Evolutionary conservation across 2,113 vertebrate genomes (phyloP).

Genomic region (Calypte anna): DNA sequence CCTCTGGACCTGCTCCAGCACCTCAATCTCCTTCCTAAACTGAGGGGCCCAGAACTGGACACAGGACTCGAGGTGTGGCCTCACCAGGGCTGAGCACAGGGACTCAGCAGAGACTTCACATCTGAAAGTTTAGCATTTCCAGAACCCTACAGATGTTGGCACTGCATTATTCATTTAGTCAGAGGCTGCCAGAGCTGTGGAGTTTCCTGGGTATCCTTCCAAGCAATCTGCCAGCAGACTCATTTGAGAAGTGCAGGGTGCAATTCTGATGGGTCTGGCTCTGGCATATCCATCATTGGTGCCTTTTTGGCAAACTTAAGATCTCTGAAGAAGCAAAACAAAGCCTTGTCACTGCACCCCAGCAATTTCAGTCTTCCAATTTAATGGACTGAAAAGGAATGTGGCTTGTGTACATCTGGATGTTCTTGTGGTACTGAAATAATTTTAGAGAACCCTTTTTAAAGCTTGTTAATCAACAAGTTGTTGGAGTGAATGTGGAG

Average conservation of each 20-base stretch:
- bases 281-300: not conserved
- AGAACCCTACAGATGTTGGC: constrained; percentile 70
- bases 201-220: constrained; percentile 48
- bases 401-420: not conserved
- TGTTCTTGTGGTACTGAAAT: not conserved
- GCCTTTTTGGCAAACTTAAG: not conserved
- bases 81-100: too few relatives aligned
- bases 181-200: constrained; percentile 56
- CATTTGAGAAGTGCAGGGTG: constrained; percentile 28
- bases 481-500: not conserved
- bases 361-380: not conserved
- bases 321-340: not conserved
- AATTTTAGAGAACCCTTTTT: not conserved
- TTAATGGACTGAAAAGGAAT: not conserved
- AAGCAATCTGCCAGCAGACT: constrained; percentile 58
- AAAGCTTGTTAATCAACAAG: not conserved
- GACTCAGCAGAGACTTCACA: constrained; percentile 23
- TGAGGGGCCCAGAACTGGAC: too few relatives aligned
- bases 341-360: not conserved
- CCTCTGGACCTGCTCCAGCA: too few relatives aligned
- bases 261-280: not conserved
- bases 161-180: constrained; percentile 65
- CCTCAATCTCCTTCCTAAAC: too few relatives aligned
- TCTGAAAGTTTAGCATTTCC: constrained; percentile 57
- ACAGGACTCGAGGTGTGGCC: too few relatives aligned